Evolutionary conservation across 2,113 vertebrate genomes (phyloP), one percentile per base, ranked within the genome.

Genomic region (Rhipidura dahli): DNA sequence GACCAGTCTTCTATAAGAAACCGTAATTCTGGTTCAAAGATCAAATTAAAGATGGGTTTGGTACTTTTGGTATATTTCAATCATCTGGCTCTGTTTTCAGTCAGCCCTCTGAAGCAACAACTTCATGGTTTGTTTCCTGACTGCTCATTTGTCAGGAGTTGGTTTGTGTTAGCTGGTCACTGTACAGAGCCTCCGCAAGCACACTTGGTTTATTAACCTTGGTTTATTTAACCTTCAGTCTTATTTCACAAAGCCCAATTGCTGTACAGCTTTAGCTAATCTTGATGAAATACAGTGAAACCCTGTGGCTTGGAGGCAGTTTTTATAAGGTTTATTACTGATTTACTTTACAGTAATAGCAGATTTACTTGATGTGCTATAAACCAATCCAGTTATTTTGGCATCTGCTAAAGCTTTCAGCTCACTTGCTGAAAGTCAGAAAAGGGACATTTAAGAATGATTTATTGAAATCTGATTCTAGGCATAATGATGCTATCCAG

Each of bases 401-500:
- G 42, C 76, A 73, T 92, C 90, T 94, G 86, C 83, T 28, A 33
- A 47, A 69, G 39, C 83, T 75, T 91, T 73, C 47, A 39, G 53
- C 45, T 89, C 24, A 79, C 54, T 73, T 63, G 56, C 80, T 81
- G 91, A 72, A 94, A 90, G 63, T 75, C 51, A 76, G 83, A 57
- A 26, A 83, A 51, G 76, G 30, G 49, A 27, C 56, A 39, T 65
- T 93, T 83, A 42, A 60, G 65, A 49, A 24, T 82, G 54, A 64
- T 79, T 69, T 90, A 49, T 76, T 91, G 78, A 78, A 26, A 72
- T 66, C 45, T 71, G 42, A 86, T 96, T 89, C 53, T 65, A 99
- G 99, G 94, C 99, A 99, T 95, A 99, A 99, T 97, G 99, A 99
- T 94, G 98, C 99, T 15, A 99, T 99, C 95, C 99, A 99, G 95